A percentile compares a stretch with the other conserved stretches of the same genome.
Evolutionary conservation across 2,797 vertebrate genomes (phyloP).

Genomic region (Sebastes nivosus): DNA sequence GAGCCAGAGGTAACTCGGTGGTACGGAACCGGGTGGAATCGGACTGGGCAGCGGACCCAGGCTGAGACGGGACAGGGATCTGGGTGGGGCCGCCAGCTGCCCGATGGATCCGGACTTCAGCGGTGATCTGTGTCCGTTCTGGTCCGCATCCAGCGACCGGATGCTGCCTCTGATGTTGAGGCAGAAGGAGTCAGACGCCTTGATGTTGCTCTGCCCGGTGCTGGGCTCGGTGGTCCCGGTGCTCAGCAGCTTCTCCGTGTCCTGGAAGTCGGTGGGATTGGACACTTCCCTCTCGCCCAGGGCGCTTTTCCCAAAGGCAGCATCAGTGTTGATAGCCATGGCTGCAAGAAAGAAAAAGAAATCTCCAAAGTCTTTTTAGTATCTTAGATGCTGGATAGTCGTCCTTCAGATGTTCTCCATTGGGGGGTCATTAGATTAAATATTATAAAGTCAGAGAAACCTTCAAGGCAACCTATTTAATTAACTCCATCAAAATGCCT

Average conservation of each 20-base stretch:
- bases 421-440: slow-evolving; percentile 60
- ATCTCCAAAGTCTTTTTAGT: slow-evolving; percentile 4
- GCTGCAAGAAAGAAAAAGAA: slow-evolving; percentile 13
- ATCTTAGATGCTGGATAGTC: slow-evolving; percentile 26
- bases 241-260: slow-evolving; percentile 91
- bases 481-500: slow-evolving; percentile 68
- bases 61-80: slow-evolving; percentile 82
- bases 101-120: slow-evolving; percentile 81
- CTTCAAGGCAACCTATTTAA: slow-evolving; percentile 55
- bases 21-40: slow-evolving; percentile 71
- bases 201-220: slow-evolving; percentile 81
- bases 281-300: slow-evolving; percentile 78
- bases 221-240: slow-evolving; percentile 67
- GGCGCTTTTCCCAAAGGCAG: slow-evolving; percentile 72
- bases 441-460: slow-evolving; percentile 38
- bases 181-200: slow-evolving; percentile 83
- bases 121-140: slow-evolving; percentile 83
- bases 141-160: slow-evolving; percentile 81
- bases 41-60: slow-evolving; percentile 80
- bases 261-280: slow-evolving; percentile 83
- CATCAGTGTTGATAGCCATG: slow-evolving; percentile 86
- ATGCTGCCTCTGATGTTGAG: slow-evolving; percentile 78
- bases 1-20: slow-evolving; percentile 86
- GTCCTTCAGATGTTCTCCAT: slow-evolving; percentile 72
- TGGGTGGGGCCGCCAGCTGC: slow-evolving; percentile 71